These are phyloP conservation scores for Actinopyga echinites DNA, from an alignment of 53 echinoderm and acorn worm genomes.

Conservation along the genomic window DNA sequence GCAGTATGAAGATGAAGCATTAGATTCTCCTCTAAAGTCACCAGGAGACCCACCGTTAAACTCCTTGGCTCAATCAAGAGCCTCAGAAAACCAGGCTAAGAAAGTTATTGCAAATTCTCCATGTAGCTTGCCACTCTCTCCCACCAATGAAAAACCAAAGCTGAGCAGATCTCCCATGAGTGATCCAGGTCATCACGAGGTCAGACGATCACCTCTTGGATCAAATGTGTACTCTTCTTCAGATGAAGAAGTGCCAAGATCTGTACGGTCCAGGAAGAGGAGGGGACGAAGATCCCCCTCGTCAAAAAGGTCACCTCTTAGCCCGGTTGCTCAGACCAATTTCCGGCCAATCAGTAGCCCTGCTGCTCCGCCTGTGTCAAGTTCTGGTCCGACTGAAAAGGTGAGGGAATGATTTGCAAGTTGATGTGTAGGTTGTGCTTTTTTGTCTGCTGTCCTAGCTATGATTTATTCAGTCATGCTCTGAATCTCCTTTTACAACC, in stretches of 20 bases:
- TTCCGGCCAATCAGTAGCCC: conserved; percentile 69
- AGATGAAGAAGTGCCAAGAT: conserved; percentile 22
- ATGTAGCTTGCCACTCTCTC: conserved; percentile 32
- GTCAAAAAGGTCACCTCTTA: conserved; percentile 49
- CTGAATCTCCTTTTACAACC: no score
- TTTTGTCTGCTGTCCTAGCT: no score
- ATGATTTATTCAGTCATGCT: no score
- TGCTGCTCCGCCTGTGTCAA: conserved; percentile 1
- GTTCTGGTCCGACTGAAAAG: neutral
- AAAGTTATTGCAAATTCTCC: conserved; percentile 4
- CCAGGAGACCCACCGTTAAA: no score
- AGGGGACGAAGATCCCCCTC: conserved; percentile 11
- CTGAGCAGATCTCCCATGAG: conserved; percentile 34
- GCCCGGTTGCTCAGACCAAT: conserved; percentile 48
- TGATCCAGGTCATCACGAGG: conserved; percentile 31
- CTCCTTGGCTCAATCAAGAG: no score
- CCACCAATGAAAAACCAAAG: conserved; percentile 21
- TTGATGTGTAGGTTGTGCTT: neutral
- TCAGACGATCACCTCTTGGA: conserved; percentile 21
- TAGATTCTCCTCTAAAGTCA: no score
- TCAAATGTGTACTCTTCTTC: conserved; percentile 28
- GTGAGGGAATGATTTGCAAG: neutral
- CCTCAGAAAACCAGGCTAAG: neutral
- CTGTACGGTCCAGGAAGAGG: conserved; percentile 21
- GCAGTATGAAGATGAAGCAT: no score